phyloP scores from a whole-genome alignment of 2,113 vertebrate genomes.

The Erpornis zantholeuca region DNA sequence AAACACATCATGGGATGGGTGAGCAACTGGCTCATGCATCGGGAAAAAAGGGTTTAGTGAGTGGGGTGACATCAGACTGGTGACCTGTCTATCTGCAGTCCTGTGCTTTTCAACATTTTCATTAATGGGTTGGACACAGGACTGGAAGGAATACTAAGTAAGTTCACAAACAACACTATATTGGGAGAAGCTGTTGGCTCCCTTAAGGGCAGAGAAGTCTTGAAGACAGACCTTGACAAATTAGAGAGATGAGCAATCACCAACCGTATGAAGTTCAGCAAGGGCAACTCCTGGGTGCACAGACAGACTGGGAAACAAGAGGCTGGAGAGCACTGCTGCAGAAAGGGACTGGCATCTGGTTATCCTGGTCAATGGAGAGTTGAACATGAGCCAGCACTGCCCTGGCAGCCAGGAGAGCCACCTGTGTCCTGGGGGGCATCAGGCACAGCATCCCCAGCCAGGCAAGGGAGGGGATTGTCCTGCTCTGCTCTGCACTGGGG shows the following conservation, averaged over 20 bases:
- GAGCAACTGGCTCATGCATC: neutral
- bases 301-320: neutral
- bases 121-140: neutral
- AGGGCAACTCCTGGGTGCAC: neutral
- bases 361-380: accelerated
- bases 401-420: neutral
- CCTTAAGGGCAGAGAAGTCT: neutral
- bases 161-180: neutral
- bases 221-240: neutral
- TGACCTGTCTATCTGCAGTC: neutral
- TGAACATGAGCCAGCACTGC: neutral
- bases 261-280: neutral
- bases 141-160: neutral
- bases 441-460: neutral
- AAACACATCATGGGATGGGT: neutral
- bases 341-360: neutral
- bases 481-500: neutral
- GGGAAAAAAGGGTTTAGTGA: neutral
- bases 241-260: neutral
- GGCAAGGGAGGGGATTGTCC: neutral
- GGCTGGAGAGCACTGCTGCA: too few species aligned
- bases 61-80: neutral
- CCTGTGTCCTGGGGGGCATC: neutral
- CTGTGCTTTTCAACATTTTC: neutral
- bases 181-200: neutral